Evolutionary conservation across 2,797 vertebrate species (phyloP).

Genomic region (Pyrocephalus nanus): DNA sequence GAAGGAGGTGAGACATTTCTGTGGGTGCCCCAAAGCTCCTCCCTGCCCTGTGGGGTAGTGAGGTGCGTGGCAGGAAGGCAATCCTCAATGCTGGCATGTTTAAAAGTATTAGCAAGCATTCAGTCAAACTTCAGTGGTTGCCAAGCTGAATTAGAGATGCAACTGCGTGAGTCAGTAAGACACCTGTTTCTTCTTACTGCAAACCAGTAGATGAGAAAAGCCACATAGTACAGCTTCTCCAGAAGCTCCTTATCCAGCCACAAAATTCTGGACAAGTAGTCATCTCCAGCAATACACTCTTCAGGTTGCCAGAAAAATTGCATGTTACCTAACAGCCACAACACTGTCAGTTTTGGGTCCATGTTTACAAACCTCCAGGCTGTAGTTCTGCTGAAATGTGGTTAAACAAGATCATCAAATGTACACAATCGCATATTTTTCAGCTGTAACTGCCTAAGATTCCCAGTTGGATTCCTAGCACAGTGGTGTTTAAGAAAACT

Average conservation of each 20-base stretch:
- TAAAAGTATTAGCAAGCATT: neutral
- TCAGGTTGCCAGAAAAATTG: neutral
- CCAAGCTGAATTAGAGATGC: neutral
- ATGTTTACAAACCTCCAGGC: neutral
- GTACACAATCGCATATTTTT: neutral
- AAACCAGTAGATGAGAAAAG: neutral
- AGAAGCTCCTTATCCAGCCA: neutral
- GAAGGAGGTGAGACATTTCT: neutral
- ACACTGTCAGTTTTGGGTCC: neutral
- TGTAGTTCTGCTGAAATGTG: neutral
- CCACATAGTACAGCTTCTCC: neutral
- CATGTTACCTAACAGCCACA: neutral
- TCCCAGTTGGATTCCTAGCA: neutral
- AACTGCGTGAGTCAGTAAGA: neutral
- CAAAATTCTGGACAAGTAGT: neutral
- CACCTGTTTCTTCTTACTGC: slow-evolving; percentile 26
- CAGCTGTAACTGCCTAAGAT: neutral
- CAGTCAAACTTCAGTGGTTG: neutral
- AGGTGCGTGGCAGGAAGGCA: neutral
- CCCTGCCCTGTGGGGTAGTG: neutral
- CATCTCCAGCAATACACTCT: neutral
- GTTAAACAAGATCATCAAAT: slow-evolving; percentile 10
- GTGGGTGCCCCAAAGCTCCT: neutral
- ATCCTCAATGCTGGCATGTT: neutral
- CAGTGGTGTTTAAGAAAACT: slow-evolving; percentile 15